Evolutionary conservation across 2,797 vertebrate genomes (phyloP), one percentile per base, ranked within the genome.

Genomic region (Chelon auratus): DNA sequence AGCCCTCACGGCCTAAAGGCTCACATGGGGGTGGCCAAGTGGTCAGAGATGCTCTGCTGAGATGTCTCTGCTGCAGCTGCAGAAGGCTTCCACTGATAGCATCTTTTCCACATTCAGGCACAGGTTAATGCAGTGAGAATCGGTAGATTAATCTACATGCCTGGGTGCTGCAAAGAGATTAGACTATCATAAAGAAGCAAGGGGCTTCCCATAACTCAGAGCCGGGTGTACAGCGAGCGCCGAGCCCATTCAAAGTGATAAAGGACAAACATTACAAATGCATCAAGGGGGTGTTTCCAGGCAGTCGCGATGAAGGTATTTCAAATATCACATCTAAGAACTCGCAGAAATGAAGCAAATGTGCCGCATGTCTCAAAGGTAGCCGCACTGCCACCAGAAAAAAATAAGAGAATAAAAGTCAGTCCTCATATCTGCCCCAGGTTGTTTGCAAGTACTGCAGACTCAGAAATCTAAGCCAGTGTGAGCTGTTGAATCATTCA

Each of bases 401-500:
- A 30, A 33, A 33, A 33, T 33, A 33, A 33, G 30, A 33, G 30
- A 33, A 33, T 33, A 33, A 33, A 33, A 24, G 43, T 37, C 59
- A 83, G 37, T 75, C 56, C 47, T 72, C 37, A 50, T 67, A 72
- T 63, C 37, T 45, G 52, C 82, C 47, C 9, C 10, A 37, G 75
- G 68, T 82, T 81, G 56, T 82, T 81, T 81, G 57, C 17, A 10
- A 75, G 18, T 17, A 56, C 51, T 53, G 64, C 64, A 75, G 62
- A 76, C 73, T 84, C 69, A 77, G 72, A 85, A 77, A 77, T 75
- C 73, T 45, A 48, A 77, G 78, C 63, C 72, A 54, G 64, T 58
- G 68, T 71, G 81, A 81, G 74, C 82, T 83, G 75, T 73, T 91
- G 73, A 87, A 88, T 90, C 82, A 89, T 89, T 90, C 65, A 87